phyloP scores from a whole-genome alignment of 1,140 invertebrate genomes.

The Parapsyche elsis region DNA sequence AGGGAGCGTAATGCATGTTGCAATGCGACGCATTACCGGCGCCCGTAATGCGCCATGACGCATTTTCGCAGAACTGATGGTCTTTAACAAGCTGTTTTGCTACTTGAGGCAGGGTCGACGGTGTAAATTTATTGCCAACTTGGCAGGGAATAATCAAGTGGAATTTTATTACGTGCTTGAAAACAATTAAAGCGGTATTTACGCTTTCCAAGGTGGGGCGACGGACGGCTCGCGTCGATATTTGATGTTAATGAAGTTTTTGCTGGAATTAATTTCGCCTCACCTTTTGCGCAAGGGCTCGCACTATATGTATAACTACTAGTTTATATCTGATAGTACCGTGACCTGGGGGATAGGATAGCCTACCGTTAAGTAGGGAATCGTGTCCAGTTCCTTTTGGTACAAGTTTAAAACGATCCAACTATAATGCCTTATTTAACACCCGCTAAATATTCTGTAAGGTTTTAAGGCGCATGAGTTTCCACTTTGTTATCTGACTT shows the following conservation, averaged over 20 bases:
- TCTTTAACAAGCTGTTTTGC: conserved; percentile 10
- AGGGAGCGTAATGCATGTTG: neutral
- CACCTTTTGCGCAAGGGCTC: neutral
- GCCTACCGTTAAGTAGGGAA: conserved; percentile 47
- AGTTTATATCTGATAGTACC: no score
- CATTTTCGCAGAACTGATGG: conserved; percentile 19
- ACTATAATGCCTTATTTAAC: conserved; percentile 46
- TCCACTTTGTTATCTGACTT: conserved; percentile 5
- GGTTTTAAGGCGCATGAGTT: conserved; percentile 6
- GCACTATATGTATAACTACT: neutral
- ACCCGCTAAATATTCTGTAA: conserved; percentile 49
- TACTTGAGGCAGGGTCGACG: neutral
- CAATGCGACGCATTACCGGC: neutral
- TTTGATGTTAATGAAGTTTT: conserved; percentile 48
- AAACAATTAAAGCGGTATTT: conserved; percentile 46
- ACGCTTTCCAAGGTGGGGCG: conserved; percentile 17
- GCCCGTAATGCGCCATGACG: conserved; percentile 1
- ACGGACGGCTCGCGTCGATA: conserved; percentile 30
- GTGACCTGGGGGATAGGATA: conserved; percentile 8
- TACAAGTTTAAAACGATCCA: conserved; percentile 47
- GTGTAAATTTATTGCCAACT: conserved; percentile 25
- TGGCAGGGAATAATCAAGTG: conserved; percentile 29
- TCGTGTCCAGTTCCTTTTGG: conserved; percentile 50
- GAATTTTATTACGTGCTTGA: conserved; percentile 47
- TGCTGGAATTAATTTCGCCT: conserved; percentile 37